Evolutionary conservation across 2,888 invertebrate genomes (phyloP).

Genomic region (Noctua comes): DNA sequence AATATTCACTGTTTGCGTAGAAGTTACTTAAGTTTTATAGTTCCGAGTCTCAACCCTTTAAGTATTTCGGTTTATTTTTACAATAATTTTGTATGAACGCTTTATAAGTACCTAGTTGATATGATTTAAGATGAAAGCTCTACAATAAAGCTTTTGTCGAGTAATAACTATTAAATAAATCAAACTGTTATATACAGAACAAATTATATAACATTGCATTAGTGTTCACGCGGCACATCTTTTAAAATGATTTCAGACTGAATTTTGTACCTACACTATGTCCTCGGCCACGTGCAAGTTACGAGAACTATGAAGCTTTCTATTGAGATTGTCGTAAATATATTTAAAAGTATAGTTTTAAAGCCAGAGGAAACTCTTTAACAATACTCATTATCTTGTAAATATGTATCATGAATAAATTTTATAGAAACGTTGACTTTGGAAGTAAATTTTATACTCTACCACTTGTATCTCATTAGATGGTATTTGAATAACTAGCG

Average conservation of each 20-base stretch:
- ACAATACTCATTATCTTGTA: constrained; percentile 89
- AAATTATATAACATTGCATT: constrained; percentile 34
- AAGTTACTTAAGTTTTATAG: constrained; percentile 33
- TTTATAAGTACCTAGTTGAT: constrained; percentile 55
- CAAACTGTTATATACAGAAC: constrained; percentile 26
- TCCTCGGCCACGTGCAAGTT: constrained; percentile 21
- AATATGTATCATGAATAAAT: constrained; percentile 80
- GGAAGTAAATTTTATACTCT: constrained; percentile 86
- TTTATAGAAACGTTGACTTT: constrained; percentile 80
- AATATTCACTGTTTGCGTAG: constrained; percentile 19
- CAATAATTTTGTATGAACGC: constrained; percentile 52
- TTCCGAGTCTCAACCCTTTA: constrained; percentile 55
- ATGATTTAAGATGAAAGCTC: constrained; percentile 41
- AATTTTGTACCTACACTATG: constrained; percentile 56
- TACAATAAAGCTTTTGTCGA: constrained; percentile 43
- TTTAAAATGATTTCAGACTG: constrained; percentile 60
- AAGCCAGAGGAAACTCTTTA: constrained; percentile 78
- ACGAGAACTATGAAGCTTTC: constrained; percentile 50
- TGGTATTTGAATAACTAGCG: constrained; percentile 89
- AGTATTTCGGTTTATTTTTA: constrained; percentile 57
- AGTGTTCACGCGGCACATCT: constrained; percentile 31
- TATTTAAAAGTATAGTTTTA: constrained; percentile 70
- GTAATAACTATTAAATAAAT: constrained; percentile 28
- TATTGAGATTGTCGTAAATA: constrained; percentile 59
- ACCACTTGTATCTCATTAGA: constrained; percentile 90